Conservation (phyloP, 1,140 invertebrate genomes). For the Battus philenor region DNA sequence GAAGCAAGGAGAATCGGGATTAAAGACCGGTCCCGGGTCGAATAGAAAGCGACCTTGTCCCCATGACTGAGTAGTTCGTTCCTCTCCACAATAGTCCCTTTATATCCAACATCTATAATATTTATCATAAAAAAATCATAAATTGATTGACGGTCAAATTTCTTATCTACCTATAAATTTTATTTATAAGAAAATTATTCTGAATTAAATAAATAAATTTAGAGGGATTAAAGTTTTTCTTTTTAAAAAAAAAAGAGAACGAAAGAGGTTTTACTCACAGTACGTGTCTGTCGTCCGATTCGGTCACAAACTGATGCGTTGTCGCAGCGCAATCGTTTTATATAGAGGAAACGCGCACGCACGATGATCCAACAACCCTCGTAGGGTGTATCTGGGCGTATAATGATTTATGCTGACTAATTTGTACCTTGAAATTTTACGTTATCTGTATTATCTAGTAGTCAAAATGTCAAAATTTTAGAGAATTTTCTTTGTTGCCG, state of each 20-base stretch:
- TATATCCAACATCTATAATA: constrained; percentile 8
- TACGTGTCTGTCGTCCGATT: constrained; percentile 34
- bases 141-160: too few relatives aligned
- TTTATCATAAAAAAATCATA: too few relatives aligned
- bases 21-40: constrained; percentile 40
- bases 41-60: constrained; percentile 58
- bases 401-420: constrained; percentile 10
- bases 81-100: constrained; percentile 25
- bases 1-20: constrained; percentile 15
- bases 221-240: neutral
- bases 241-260: constrained; percentile 1
- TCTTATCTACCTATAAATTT: too few relatives aligned
- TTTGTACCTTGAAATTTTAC: too few relatives aligned
- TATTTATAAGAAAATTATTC: too few relatives aligned
- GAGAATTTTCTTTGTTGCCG: too few relatives aligned
- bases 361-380: constrained; percentile 27
- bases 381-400: constrained; percentile 22
- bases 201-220: too few relatives aligned
- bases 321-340: constrained; percentile 41
- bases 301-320: constrained; percentile 64
- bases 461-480: too few relatives aligned
- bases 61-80: constrained; percentile 35
- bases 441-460: too few relatives aligned
- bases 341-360: constrained; percentile 45
- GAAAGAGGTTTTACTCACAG: constrained; percentile 35